Percentiles rank a stretch among this genome's conserved stretches.
Conservation (phyloP, 2,113 vertebrate genomes). For the Oreochromis aureus region DNA sequence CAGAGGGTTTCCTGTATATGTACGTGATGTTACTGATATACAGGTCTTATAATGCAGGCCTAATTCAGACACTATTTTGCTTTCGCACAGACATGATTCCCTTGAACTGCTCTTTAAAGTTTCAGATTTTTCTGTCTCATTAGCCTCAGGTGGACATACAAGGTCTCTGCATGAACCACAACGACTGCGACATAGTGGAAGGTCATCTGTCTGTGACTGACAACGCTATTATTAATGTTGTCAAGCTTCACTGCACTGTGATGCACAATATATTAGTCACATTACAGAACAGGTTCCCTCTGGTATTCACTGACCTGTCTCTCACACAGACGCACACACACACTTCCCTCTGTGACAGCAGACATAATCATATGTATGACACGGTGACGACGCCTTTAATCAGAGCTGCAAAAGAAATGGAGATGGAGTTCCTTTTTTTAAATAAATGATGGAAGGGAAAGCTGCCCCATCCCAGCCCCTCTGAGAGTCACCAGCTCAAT, state of each 20-base stretch:
- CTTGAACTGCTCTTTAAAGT: not conserved
- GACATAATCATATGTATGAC: conserved; percentile 49
- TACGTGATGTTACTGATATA: not conserved
- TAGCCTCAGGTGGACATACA: not conserved
- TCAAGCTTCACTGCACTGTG: conserved; percentile 23
- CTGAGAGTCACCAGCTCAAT: conserved; percentile 16
- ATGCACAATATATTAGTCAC: conserved; percentile 26
- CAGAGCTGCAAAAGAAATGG: conserved; percentile 39
- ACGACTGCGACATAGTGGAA: not conserved
- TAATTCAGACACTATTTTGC: not conserved
- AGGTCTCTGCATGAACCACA: not conserved
- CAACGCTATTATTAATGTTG: conserved; percentile 50
- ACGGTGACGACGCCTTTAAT: conserved; percentile 37
- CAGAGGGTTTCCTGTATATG: not conserved
- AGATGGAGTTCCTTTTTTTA: not conserved
- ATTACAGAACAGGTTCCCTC: conserved; percentile 25
- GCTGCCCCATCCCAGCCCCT: not conserved
- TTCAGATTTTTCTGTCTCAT: not conserved
- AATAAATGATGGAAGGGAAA: conserved; percentile 5
- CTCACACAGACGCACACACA: not conserved
- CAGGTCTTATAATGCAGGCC: not conserved
- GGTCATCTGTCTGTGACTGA: not conserved
- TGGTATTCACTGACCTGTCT: conserved; percentile 32
- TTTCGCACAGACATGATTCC: not conserved
- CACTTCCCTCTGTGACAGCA: conserved; percentile 1